Conservation (phyloP, 2,888 invertebrate species). For the Chaetogeoica ovagalla region DNA sequence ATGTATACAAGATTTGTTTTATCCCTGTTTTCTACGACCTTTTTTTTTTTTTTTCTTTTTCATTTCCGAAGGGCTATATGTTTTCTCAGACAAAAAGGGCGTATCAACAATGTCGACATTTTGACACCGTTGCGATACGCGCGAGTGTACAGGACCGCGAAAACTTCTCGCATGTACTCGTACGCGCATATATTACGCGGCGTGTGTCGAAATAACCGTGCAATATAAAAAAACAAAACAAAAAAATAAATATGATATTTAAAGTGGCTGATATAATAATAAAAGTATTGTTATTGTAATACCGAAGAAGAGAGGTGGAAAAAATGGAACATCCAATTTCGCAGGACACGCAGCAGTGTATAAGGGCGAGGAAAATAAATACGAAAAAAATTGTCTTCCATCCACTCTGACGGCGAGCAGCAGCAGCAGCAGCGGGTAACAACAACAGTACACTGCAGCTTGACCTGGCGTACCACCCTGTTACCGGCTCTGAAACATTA, state of each 20-base stretch:
- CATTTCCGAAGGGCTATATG: neutral
- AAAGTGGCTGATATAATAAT: neutral
- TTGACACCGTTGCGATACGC: constrained; percentile 14
- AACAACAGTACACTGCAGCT: neutral
- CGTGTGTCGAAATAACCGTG: neutral
- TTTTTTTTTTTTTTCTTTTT: constrained; percentile 8
- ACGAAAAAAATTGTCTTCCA: constrained; percentile 15
- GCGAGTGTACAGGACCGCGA: neutral
- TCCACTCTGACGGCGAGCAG: neutral
- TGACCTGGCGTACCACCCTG: constrained; percentile 50
- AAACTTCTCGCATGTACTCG: neutral
- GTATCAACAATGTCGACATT: constrained; percentile 7
- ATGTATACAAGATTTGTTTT: constrained; percentile 10
- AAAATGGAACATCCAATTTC: neutral
- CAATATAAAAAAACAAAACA: too few relatives aligned
- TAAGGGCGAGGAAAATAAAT: constrained; percentile 1
- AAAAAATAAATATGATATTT: constrained; percentile 4
- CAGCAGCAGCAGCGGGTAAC: too few relatives aligned
- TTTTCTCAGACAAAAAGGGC: constrained; percentile 11
- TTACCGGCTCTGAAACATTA: constrained; percentile 51
- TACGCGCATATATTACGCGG: neutral
- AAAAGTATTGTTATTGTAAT: neutral
- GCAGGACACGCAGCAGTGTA: too few relatives aligned
- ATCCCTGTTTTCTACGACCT: constrained; percentile 1
- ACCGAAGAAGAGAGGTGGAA: too few relatives aligned